These are phyloP conservation scores for Arenaria interpres DNA, from an alignment of 2,113 vertebrate species.

Conservation along the genomic window DNA sequence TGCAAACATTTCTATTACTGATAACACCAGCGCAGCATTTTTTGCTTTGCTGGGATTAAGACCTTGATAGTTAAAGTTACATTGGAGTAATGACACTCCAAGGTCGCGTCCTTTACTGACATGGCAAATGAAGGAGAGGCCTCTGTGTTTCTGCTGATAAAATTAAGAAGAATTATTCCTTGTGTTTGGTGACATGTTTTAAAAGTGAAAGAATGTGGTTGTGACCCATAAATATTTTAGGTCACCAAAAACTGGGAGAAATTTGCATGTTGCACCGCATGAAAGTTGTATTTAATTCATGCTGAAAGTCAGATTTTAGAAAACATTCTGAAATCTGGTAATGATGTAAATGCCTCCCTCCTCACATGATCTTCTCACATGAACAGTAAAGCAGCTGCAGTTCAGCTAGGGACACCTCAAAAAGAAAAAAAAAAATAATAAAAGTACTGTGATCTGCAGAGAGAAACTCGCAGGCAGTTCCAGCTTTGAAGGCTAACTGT, in stretches of 20 bases:
- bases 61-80: conserved; percentile 52
- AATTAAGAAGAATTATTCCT: conserved; percentile 19
- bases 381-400: not conserved
- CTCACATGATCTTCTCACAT: not conserved
- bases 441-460: not conserved
- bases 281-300: not conserved
- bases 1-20: conserved; percentile 70
- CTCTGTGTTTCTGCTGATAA: conserved; percentile 13
- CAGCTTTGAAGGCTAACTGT: not conserved
- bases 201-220: not conserved
- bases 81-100: conserved; percentile 60
- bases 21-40: conserved; percentile 66
- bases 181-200: not conserved
- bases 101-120: conserved; percentile 22
- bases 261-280: not conserved
- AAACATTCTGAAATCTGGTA: not conserved
- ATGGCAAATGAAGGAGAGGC: not conserved
- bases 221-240: not conserved
- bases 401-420: not conserved
- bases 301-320: not conserved
- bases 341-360: not conserved
- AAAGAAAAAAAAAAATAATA: not conserved
- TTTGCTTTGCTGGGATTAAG: conserved; percentile 57
- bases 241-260: not conserved
- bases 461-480: not conserved